Evolutionary conservation across 2,888 invertebrate genomes (phyloP), one percentile per base, ranked within the genome.

Genomic region (Polia nebulosa): DNA sequence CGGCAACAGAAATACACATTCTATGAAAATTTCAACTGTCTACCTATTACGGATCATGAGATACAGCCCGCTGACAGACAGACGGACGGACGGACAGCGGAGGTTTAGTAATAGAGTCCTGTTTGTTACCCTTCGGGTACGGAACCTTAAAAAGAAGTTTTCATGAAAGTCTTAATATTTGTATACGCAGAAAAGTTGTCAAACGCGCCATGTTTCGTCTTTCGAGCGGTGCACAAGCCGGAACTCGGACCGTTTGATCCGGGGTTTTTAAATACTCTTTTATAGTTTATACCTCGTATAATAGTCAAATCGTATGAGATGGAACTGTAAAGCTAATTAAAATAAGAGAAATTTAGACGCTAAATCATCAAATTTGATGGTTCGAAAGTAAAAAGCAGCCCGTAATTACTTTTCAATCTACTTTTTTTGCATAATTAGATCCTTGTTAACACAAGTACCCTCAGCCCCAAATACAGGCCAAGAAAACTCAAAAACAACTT

Each of bases 401-500:
- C 39, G 8, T 17, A n/a, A 41, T 41, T 41, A 41, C 39, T 41
- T 41, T n/a, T 41, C 6, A n/a, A n/a, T 41, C 39, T 8, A n/a
- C 39, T 41, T 41, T n/a, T 6, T 41, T n/a, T 17, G 7, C 25
- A 44, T 2, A 27, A 44, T 32, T 44, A 29, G 11, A 45, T 51
- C 34, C 41, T 20, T 60, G 34, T 64, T 36, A 25, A 22, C 17
- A 45, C 44, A 61, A 25, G 2, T 34, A 3, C 52, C 32, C 22
- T 34, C 7, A 27, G 4, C n/a, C 47, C 17, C 34, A 17, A 20
- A 62, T 5, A 34, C 20, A 8, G 25, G 13, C 27, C 13, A 52
- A 62, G 73, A 72, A 72, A 74, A 74, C 29, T 74, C 53, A 36
- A 61, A 69, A 56, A 44, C 39, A 45, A 56, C 55, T 44, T 41